These are phyloP conservation scores for Drosophila nigricruria DNA, from an alignment of 2,888 invertebrate species.

Conservation along the genomic window DNA sequence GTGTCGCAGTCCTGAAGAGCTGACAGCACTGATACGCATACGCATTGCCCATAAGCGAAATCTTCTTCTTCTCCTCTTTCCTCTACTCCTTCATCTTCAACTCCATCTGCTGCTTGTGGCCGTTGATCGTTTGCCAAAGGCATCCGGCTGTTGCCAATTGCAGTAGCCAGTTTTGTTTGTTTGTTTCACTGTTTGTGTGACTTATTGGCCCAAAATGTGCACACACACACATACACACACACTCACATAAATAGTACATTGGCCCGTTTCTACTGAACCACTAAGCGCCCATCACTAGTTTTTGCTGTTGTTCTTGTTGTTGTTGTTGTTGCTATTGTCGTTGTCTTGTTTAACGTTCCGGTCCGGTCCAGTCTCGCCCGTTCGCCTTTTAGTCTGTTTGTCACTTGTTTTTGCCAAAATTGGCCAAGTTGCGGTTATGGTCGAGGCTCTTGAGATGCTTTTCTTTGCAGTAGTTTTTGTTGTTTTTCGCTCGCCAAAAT, in stretches of 20 bases:
- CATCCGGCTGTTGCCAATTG: constrained; percentile 77
- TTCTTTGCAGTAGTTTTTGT: constrained; percentile 13
- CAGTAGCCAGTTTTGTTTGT: constrained; percentile 57
- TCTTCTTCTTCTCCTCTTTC: constrained; percentile 31
- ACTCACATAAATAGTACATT: constrained; percentile 58
- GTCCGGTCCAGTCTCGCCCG: constrained; percentile 44
- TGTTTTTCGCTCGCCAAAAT: constrained; percentile 49
- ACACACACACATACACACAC: constrained; percentile 22
- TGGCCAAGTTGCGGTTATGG: constrained; percentile 70
- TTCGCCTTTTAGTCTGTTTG: constrained; percentile 63
- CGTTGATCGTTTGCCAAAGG: constrained; percentile 69
- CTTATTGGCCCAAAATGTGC: constrained; percentile 74
- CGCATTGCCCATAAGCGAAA: constrained; percentile 54
- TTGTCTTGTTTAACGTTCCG: constrained; percentile 61
- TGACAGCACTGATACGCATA: too few relatives aligned
- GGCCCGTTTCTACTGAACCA: constrained; percentile 49
- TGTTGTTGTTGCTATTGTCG: constrained; percentile 13
- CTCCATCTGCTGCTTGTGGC: constrained; percentile 24
- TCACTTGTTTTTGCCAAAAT: constrained; percentile 78
- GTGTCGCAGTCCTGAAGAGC: too few relatives aligned
- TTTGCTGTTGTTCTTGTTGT: constrained; percentile 28
- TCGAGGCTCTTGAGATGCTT: constrained; percentile 23
- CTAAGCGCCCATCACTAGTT: constrained; percentile 43
- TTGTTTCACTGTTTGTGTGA: constrained; percentile 59
- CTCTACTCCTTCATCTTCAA: constrained; percentile 5